Conservation (phyloP, 64 coral and sea anemone genomes). For the Porites lutea region DNA sequence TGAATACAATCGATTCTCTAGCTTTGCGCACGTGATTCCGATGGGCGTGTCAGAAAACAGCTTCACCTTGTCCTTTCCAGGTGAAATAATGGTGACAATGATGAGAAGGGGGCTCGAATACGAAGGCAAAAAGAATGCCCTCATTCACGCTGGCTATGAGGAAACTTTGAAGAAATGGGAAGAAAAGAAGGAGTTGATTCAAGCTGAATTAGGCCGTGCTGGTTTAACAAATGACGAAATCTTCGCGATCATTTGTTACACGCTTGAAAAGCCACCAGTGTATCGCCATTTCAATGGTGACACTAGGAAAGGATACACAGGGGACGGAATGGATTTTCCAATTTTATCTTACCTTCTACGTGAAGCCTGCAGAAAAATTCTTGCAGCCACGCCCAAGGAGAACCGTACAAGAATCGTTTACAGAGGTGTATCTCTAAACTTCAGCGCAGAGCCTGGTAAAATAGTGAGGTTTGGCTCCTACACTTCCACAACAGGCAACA, state of each 20-base stretch:
- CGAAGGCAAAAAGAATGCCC: constrained; percentile 81
- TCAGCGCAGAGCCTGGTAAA: constrained; percentile 43
- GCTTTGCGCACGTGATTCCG: constrained; percentile 65
- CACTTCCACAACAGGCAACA: constrained; percentile 72
- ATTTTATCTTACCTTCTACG: constrained; percentile 79
- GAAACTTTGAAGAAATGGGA: constrained; percentile 70
- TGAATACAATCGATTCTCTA: constrained; percentile 69
- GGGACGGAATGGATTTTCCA: constrained; percentile 85
- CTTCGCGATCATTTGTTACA: constrained; percentile 76
- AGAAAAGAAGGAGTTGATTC: constrained; percentile 8
- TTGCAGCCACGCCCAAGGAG: constrained; percentile 66
- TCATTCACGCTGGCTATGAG: constrained; percentile 75
- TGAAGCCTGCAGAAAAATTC: constrained; percentile 79
- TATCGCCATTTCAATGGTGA: constrained; percentile 80
- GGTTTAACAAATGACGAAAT: constrained; percentile 77
- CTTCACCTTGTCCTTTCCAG: constrained; percentile 72
- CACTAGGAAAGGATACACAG: constrained; percentile 65
- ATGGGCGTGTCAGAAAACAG: constrained; percentile 76
- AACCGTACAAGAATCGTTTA: constrained; percentile 75
- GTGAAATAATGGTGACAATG: constrained; percentile 82
- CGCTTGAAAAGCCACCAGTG: constrained; percentile 78
- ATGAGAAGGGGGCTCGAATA: constrained; percentile 73
- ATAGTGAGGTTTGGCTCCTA: constrained; percentile 79
- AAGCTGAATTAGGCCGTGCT: constrained; percentile 26
- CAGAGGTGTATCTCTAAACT: constrained; percentile 45